phyloP scores from a whole-genome alignment of 1,140 invertebrate species.

The Panagrolaimus sp. region DNA sequence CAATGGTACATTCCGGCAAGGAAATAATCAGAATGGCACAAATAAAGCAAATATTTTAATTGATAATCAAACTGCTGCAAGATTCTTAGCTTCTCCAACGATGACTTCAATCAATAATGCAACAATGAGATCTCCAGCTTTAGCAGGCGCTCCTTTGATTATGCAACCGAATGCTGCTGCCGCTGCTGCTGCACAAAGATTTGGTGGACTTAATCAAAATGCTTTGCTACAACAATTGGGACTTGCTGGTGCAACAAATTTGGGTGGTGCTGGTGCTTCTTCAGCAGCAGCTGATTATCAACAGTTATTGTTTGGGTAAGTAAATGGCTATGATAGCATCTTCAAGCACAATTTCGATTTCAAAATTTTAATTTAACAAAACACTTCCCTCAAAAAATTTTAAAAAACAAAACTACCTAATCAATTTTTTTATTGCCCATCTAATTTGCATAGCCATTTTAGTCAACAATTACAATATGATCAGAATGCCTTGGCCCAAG shows the following conservation, averaged over 20 bases:
- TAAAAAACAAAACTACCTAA: too few species aligned
- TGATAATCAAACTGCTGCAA: neutral
- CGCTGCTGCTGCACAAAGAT: neutral
- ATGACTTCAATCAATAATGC: constrained; percentile 12
- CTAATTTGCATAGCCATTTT: too few species aligned
- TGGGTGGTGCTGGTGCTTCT: neutral
- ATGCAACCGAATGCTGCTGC: neutral
- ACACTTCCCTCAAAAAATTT: too few species aligned
- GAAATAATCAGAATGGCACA: constrained; percentile 23
- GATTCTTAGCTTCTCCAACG: neutral
- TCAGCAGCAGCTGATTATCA: neutral
- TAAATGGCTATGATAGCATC: too few species aligned
- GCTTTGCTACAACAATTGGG: constrained; percentile 2
- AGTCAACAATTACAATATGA: constrained; percentile 5
- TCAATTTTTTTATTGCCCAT: too few species aligned
- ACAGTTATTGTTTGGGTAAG: neutral
- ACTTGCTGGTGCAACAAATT: neutral
- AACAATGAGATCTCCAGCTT: neutral
- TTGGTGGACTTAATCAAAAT: neutral
- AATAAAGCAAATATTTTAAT: constrained; percentile 3
- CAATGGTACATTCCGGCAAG: constrained; percentile 85
- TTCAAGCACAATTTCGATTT: neutral
- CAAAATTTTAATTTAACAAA: too few species aligned
- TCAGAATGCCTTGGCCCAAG: neutral
- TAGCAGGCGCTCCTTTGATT: neutral